phyloP scores from a whole-genome alignment of 2,888 invertebrate genomes.

The Nymphalis urticae region DNA sequence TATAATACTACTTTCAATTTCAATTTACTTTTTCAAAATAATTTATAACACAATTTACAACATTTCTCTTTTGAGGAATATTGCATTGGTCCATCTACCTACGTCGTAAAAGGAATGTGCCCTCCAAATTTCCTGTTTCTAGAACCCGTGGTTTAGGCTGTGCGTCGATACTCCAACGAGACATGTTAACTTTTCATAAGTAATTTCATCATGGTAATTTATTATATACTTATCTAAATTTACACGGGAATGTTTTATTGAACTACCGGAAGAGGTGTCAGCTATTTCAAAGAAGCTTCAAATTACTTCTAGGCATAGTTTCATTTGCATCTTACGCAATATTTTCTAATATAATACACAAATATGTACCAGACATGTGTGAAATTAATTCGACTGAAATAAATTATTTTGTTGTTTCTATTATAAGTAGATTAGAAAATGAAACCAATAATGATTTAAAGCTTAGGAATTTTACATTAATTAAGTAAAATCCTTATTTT shows the following conservation, averaged over 20 bases:
- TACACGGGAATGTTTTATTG: not conserved
- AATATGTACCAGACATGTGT: no score
- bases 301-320: conserved; percentile 17
- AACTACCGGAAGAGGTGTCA: conserved; percentile 10
- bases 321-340: conserved; percentile 10
- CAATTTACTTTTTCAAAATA: no score
- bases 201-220: not conserved
- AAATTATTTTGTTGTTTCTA: no score
- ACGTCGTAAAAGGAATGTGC: conserved; percentile 25
- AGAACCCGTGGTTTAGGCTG: conserved; percentile 23
- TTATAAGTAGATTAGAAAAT: no score
- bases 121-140: conserved; percentile 29
- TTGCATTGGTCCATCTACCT: conserved; percentile 12
- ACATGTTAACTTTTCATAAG: conserved; percentile 14
- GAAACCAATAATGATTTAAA: no score
- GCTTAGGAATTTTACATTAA: no score
- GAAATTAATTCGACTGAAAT: no score
- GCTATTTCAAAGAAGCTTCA: conserved; percentile 17
- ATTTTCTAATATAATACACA: not conserved
- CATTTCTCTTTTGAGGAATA: not conserved
- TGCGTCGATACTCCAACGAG: conserved; percentile 11
- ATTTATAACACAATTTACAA: no score
- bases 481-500: no score
- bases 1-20: no score
- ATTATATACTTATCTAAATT: conserved; percentile 1